A percentile compares a stretch with the other conserved stretches of the same genome.
Conservation (phyloP, 2,888 invertebrate species). For the Steinernema hermaphroditum region DNA sequence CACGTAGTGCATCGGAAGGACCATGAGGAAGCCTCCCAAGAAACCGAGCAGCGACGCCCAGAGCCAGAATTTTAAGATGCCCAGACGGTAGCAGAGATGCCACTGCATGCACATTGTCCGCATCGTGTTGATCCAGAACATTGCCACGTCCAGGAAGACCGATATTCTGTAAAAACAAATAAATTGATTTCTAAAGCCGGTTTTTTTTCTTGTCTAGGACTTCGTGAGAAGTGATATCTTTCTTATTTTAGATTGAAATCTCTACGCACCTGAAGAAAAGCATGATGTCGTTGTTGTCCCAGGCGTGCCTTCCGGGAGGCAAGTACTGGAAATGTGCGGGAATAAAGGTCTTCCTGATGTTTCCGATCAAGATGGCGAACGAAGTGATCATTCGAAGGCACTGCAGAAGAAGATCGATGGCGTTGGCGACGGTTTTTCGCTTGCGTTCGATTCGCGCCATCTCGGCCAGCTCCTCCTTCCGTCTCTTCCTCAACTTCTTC, state of each 20-base stretch:
- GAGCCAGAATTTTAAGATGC: constrained; percentile 45
- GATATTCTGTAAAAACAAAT: constrained; percentile 58
- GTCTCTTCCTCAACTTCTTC: constrained; percentile 42
- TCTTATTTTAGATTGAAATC: no score
- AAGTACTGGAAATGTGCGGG: constrained; percentile 56
- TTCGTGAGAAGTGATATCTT: no score
- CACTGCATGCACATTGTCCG: constrained; percentile 60
- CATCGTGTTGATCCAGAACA: constrained; percentile 61
- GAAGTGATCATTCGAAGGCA: constrained; percentile 60
- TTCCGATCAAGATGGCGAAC: constrained; percentile 63
- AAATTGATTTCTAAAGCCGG: no score
- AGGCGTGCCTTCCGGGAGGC: constrained; percentile 51
- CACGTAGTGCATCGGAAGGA: constrained; percentile 56
- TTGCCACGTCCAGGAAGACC: constrained; percentile 56
- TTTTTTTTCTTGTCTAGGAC: no score
- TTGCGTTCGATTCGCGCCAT: constrained; percentile 55
- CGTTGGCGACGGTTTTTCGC: constrained; percentile 58
- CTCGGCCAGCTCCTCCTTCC: constrained; percentile 54
- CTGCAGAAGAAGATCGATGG: constrained; percentile 62
- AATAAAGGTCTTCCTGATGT: constrained; percentile 61
- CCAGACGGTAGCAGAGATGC: constrained; percentile 61
- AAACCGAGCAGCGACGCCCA: constrained; percentile 42
- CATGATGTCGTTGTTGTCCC: constrained; percentile 59
- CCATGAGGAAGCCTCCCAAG: constrained; percentile 42
- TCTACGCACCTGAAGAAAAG: constrained; percentile 53